Conservation (phyloP, 2,888 invertebrate species). For the Odontomyia ornata region DNA sequence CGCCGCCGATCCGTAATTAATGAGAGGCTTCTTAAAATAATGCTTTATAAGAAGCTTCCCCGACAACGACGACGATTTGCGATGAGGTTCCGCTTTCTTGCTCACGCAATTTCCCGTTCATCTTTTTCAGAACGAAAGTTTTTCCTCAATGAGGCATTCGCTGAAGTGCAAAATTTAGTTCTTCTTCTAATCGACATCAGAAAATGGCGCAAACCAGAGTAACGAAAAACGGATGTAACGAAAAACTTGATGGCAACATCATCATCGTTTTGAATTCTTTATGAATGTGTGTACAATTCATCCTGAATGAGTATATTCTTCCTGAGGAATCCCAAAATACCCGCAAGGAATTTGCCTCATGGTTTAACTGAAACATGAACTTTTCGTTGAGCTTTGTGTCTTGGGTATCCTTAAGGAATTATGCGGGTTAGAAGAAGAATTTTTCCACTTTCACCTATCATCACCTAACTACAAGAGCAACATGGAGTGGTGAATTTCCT, state of each 20-base stretch:
- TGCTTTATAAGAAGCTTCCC: slow-evolving; percentile 1
- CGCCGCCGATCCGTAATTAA: slow-evolving; percentile 32
- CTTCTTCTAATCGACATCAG: background rate
- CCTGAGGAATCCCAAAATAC: background rate
- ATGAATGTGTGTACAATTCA: slow-evolving; percentile 20
- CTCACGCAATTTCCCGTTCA: background rate
- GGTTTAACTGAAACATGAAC: background rate
- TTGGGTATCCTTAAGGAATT: slow-evolving; percentile 17
- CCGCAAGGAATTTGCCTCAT: background rate
- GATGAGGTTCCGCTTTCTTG: slow-evolving; percentile 8
- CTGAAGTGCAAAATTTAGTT: slow-evolving; percentile 6
- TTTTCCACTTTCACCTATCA: slow-evolving; percentile 36
- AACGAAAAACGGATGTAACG: slow-evolving; percentile 39
- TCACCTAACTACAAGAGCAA: background rate
- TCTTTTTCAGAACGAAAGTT: background rate
- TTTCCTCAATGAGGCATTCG: background rate
- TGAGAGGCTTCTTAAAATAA: slow-evolving; percentile 37
- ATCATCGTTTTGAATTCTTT: slow-evolving; percentile 22
- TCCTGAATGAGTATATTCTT: background rate
- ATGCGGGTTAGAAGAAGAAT: slow-evolving; percentile 14
- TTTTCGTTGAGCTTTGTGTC: background rate
- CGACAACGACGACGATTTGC: background rate
- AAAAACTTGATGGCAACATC: slow-evolving; percentile 32
- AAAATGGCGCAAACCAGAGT: background rate
- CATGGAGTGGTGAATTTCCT: slow-evolving; percentile 10